Percentiles rank a stretch among this genome's conserved stretches.
These are phyloP conservation scores for Solenopsis invicta DNA, from an alignment of 1,140 invertebrate genomes.

Conservation along the genomic window DNA sequence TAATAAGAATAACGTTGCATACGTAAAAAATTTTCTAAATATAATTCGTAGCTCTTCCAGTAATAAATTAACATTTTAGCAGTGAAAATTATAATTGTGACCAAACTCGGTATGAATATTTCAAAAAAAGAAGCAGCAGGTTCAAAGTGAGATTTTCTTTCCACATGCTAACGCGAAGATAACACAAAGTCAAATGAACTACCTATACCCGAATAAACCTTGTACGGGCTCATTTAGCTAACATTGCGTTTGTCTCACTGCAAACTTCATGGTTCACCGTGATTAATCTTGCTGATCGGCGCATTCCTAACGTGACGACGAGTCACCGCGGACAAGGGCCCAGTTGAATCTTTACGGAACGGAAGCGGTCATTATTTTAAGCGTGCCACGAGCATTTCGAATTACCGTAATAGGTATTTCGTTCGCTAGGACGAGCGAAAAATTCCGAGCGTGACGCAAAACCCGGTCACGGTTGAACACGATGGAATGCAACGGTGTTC, in stretches of 20 bases:
- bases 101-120: constrained; percentile 27
- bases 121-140: constrained; percentile 1
- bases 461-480: constrained; percentile 29
- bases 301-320: constrained; percentile 52
- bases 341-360: constrained; percentile 51
- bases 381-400: constrained; percentile 27
- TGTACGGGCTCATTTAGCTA: constrained; percentile 28
- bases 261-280: constrained; percentile 60
- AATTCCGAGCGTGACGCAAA: constrained; percentile 39
- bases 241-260: constrained; percentile 30
- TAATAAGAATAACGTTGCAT: background rate
- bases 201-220: constrained; percentile 42
- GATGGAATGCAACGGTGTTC: constrained; percentile 9
- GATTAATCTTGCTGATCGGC: constrained; percentile 73
- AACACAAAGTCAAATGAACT: constrained; percentile 39
- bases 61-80: background rate
- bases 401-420: constrained; percentile 34
- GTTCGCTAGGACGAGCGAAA: constrained; percentile 13
- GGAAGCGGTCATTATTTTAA: constrained; percentile 48
- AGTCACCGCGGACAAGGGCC: background rate
- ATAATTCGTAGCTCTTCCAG: background rate
- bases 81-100: background rate
- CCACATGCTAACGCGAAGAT: background rate
- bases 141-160: background rate
- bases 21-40: constrained; percentile 12